phyloP scores from a whole-genome alignment of 2,797 vertebrate species.

The Sebastes nivosus region DNA sequence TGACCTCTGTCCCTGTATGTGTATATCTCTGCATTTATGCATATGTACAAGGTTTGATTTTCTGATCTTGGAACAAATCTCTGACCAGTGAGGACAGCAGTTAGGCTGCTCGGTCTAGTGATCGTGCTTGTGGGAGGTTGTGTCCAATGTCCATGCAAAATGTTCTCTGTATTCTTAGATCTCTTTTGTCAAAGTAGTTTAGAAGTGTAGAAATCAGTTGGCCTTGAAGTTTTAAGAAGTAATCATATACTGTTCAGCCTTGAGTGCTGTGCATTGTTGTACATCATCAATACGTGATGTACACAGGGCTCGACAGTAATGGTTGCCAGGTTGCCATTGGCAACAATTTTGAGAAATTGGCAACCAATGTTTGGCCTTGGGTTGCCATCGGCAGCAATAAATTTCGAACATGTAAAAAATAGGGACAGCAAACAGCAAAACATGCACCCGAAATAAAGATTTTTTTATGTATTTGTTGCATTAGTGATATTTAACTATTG shows the following conservation, averaged over 20 bases:
- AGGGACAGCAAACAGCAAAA: neutral
- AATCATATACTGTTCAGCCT: neutral
- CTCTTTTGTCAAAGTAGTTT: neutral
- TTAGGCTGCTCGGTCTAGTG: neutral
- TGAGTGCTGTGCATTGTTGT: neutral
- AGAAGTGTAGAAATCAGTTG: neutral
- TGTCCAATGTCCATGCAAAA: neutral
- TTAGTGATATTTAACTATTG: neutral
- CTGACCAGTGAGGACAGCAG: neutral
- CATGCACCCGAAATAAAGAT: neutral
- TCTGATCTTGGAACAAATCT: conserved; percentile 9
- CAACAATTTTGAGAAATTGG: neutral
- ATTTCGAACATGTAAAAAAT: neutral
- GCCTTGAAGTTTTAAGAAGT: neutral
- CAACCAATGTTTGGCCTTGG: neutral
- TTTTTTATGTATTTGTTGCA: neutral
- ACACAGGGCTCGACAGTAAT: neutral
- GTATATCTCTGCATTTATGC: neutral
- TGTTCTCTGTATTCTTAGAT: neutral
- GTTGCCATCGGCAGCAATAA: neutral
- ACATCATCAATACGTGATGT: neutral
- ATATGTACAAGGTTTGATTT: neutral
- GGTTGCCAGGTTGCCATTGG: neutral
- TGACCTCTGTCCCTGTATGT: neutral
- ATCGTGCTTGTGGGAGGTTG: neutral